These are phyloP conservation scores for Perognathus longimembris DNA, from an alignment of 2,113 vertebrate species.

Conservation along the genomic window DNA sequence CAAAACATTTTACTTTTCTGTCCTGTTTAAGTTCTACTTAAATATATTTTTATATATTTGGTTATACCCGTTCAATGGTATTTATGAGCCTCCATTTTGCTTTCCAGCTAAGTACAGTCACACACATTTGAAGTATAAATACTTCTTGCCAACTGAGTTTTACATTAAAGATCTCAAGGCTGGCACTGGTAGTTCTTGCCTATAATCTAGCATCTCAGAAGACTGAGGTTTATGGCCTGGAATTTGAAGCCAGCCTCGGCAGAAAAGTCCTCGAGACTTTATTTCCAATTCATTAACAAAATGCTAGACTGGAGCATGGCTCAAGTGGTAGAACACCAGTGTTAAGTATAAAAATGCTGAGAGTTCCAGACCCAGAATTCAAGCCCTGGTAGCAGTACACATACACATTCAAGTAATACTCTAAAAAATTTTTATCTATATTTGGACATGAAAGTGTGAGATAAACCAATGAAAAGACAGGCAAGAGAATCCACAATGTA, in stretches of 20 bases:
- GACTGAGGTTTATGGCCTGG: too few relatives aligned
- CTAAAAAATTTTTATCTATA: not conserved
- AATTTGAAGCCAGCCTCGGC: too few relatives aligned
- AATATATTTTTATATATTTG: not conserved
- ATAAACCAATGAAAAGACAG: not conserved
- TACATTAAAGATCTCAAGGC: not conserved
- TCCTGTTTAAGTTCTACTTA: not conserved
- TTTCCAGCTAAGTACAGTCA: conserved; percentile 41
- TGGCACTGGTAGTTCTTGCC: too few relatives aligned
- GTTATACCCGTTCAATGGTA: not conserved
- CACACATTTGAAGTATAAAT: not conserved
- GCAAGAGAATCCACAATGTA: not conserved
- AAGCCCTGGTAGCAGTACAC: too few relatives aligned
- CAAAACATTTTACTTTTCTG: conserved; percentile 22
- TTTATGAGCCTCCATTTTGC: conserved; percentile 47
- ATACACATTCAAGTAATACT: too few relatives aligned
- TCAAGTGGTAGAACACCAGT: too few relatives aligned
- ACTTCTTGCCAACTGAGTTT: not conserved
- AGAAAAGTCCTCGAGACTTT: too few relatives aligned
- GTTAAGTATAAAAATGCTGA: too few relatives aligned
- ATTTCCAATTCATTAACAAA: too few relatives aligned
- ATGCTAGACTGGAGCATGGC: too few relatives aligned
- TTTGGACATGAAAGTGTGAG: not conserved
- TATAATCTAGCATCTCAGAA: too few relatives aligned
- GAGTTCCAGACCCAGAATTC: too few relatives aligned